phyloP scores from a whole-genome alignment of 1,140 invertebrate genomes.

The Rhynchophorus ferrugineus region DNA sequence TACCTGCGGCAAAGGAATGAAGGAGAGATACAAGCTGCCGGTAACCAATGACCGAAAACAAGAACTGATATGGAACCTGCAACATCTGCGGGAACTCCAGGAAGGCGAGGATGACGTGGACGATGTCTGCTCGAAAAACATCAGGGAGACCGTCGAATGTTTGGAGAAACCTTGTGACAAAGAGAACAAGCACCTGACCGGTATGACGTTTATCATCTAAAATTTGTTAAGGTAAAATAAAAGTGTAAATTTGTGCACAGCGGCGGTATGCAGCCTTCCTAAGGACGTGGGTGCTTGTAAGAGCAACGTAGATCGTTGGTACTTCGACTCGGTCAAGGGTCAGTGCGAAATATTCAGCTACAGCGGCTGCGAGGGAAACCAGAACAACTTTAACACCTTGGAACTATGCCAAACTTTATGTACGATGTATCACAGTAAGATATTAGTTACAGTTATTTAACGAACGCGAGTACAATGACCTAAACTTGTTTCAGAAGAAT shows the following conservation, averaged over 20 bases:
- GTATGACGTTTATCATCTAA: too few relatives aligned
- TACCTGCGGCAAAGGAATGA: slow-evolving; percentile 55
- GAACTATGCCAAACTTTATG: slow-evolving; percentile 41
- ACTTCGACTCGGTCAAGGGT: slow-evolving; percentile 57
- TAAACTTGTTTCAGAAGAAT: slow-evolving; percentile 27
- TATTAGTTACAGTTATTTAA: slow-evolving; percentile 28
- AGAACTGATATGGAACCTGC: slow-evolving; percentile 21
- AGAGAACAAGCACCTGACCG: slow-evolving; percentile 13
- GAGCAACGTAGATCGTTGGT: slow-evolving; percentile 58
- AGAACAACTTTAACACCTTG: slow-evolving; percentile 61
- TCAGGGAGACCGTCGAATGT: slow-evolving; percentile 43
- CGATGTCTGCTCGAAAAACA: slow-evolving; percentile 40
- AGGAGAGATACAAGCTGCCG: slow-evolving; percentile 47
- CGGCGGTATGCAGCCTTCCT: slow-evolving; percentile 52
- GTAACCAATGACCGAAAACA: slow-evolving; percentile 17
- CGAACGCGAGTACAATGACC: too few relatives aligned
- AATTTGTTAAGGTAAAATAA: too few relatives aligned
- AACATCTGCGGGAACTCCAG: slow-evolving; percentile 14
- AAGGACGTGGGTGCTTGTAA: slow-evolving; percentile 56
- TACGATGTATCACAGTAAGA: slow-evolving; percentile 43
- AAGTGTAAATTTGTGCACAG: too few relatives aligned
- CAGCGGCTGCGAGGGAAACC: slow-evolving; percentile 67
- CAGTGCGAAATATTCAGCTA: slow-evolving; percentile 67
- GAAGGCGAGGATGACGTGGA: slow-evolving; percentile 31
- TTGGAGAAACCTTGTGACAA: slow-evolving; percentile 22